Evolutionary conservation across 1,140 invertebrate genomes (phyloP).

Genomic region (Macrocentrus cingulum): DNA sequence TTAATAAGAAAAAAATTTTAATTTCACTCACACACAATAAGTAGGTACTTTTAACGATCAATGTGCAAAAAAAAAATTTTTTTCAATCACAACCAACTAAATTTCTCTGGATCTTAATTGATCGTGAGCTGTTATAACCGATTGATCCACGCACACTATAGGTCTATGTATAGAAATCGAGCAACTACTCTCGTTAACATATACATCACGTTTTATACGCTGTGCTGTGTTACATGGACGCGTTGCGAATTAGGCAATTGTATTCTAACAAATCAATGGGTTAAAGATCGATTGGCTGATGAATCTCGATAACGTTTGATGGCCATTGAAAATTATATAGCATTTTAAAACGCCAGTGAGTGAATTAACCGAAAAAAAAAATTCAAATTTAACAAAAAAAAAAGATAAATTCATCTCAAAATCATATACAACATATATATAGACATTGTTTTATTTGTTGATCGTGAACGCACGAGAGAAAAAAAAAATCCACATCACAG

Average conservation of each 20-base stretch:
- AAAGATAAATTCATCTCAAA: background rate
- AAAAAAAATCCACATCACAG: conserved; percentile 13
- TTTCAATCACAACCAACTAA: too few relatives aligned
- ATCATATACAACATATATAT: too few relatives aligned
- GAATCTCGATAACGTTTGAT: background rate
- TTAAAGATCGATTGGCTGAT: background rate
- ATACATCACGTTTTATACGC: too few relatives aligned
- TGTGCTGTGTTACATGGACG: background rate
- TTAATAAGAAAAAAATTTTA: too few relatives aligned
- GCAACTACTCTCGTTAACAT: background rate
- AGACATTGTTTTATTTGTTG: background rate
- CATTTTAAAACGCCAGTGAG: background rate
- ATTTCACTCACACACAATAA: too few relatives aligned
- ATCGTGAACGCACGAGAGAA: conserved; percentile 4
- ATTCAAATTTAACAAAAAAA: background rate
- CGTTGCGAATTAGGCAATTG: background rate
- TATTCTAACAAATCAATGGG: background rate
- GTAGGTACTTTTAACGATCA: too few relatives aligned
- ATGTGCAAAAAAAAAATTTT: too few relatives aligned
- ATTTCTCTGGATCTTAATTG: background rate
- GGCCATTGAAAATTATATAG: background rate
- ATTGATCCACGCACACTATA: background rate
- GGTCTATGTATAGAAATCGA: background rate
- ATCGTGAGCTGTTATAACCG: background rate
- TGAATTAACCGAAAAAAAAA: background rate